These are phyloP conservation scores for Coptodon bakossiorum DNA, from an alignment of 2,113 vertebrate species.

Conservation along the genomic window DNA sequence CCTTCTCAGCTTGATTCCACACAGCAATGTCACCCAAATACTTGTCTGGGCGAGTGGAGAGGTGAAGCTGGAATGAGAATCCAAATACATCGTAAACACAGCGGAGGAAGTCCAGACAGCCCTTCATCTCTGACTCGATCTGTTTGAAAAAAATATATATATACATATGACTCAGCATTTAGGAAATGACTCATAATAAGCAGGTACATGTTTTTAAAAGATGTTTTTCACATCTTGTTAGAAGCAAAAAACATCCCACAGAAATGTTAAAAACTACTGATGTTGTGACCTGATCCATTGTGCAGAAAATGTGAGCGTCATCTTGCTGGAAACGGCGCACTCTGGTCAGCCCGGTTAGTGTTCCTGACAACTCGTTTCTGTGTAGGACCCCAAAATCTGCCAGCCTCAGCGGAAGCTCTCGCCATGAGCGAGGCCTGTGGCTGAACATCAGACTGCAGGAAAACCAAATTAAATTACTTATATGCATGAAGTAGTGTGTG, in stretches of 20 bases:
- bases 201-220: neutral
- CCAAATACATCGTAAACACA: constrained; percentile 86
- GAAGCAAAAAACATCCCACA: neutral
- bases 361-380: constrained; percentile 87
- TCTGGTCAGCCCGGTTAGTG: constrained; percentile 83
- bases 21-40: constrained; percentile 82
- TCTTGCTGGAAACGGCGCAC: constrained; percentile 94
- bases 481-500: neutral
- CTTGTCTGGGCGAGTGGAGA: constrained; percentile 89
- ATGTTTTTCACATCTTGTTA: neutral
- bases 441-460: constrained; percentile 85
- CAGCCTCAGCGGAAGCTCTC: constrained; percentile 87
- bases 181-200: neutral
- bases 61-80: constrained; percentile 89
- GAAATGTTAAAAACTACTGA: neutral
- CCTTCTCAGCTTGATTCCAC: constrained; percentile 92
- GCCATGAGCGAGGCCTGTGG: constrained; percentile 90
- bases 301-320: constrained; percentile 95
- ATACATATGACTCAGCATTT: neutral
- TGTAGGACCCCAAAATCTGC: constrained; percentile 96
- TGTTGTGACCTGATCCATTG: constrained; percentile 83
- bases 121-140: constrained; percentile 89
- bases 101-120: constrained; percentile 87
- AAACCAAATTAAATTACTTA: neutral
- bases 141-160: constrained; percentile 35